These are phyloP conservation scores for Nasonia longicornis DNA, from an alignment of 1,140 invertebrate genomes.

Conservation along the genomic window DNA sequence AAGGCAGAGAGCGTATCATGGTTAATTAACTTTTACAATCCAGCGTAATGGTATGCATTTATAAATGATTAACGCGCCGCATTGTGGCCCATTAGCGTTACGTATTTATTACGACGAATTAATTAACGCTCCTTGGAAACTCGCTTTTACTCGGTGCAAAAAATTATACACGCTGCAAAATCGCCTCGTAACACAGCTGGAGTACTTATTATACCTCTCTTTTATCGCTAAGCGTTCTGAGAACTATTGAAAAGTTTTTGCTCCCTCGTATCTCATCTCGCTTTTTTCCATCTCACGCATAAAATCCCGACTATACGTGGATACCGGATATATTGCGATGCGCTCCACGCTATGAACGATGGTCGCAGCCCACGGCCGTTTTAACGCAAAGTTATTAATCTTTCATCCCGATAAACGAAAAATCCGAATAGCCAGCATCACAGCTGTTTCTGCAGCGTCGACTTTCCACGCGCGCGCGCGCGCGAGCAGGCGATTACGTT, in stretches of 20 bases:
- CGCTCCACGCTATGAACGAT: too few species aligned
- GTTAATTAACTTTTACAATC: neutral
- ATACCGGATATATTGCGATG: neutral
- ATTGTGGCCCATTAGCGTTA: neutral
- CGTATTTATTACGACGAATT: too few species aligned
- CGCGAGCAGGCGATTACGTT: slow-evolving; percentile 1
- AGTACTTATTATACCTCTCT: too few species aligned
- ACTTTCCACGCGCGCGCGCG: too few species aligned
- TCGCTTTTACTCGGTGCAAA: too few species aligned
- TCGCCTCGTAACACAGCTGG: too few species aligned
- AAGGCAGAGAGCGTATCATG: neutral
- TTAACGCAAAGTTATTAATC: neutral
- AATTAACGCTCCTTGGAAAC: neutral
- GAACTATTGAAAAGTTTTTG: too few species aligned
- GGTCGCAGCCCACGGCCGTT: too few species aligned
- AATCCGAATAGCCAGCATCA: neutral
- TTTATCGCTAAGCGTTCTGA: too few species aligned
- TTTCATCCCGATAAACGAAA: neutral
- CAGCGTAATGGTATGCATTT: neutral
- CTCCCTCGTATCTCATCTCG: neutral
- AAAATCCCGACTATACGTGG: neutral
- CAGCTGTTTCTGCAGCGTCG: neutral
- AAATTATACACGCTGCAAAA: too few species aligned
- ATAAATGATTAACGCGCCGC: neutral
- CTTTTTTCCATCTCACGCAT: neutral